A percentile compares a stretch with the other conserved stretches of the same genome.
phyloP scores from a whole-genome alignment of 2,113 vertebrate genomes.

The Caracal caracal region DNA sequence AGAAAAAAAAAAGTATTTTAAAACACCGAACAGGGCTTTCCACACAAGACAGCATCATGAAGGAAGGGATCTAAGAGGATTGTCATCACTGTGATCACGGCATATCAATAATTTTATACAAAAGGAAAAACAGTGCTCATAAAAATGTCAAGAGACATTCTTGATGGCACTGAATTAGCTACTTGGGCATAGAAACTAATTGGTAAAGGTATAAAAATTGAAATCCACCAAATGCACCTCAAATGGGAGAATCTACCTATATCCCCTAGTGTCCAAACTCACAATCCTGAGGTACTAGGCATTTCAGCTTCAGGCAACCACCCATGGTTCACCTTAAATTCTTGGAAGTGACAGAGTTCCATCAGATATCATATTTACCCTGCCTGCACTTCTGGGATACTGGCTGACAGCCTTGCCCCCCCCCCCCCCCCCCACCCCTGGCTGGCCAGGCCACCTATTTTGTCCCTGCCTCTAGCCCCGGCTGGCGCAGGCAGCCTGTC shows the following conservation, averaged over 20 bases:
- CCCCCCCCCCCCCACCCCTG: neutral
- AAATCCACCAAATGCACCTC: neutral
- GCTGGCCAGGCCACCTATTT: constrained; percentile 81
- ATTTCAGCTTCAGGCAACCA: neutral
- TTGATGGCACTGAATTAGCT: neutral
- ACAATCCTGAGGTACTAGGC: neutral
- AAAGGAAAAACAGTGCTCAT: neutral
- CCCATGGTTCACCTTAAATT: neutral
- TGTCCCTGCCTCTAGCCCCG: constrained; percentile 81
- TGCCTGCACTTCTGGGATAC: neutral
- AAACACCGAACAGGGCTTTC: neutral
- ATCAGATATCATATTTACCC: constrained; percentile 75
- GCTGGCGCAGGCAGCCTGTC: constrained; percentile 1
- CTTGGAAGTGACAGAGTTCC: constrained; percentile 66
- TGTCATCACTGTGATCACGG: neutral
- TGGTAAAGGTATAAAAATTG: neutral
- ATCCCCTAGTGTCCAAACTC: accelerated
- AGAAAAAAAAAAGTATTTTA: neutral
- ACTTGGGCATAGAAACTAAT: neutral
- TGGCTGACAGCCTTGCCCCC: constrained; percentile 82
- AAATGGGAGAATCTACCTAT: accelerated
- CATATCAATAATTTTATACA: constrained; percentile 7
- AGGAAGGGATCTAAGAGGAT: neutral
- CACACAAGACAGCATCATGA: neutral
- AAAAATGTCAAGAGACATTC: neutral